Evolutionary conservation across 1,140 invertebrate species (phyloP).

Genomic region (Temnothorax longispinosus): DNA sequence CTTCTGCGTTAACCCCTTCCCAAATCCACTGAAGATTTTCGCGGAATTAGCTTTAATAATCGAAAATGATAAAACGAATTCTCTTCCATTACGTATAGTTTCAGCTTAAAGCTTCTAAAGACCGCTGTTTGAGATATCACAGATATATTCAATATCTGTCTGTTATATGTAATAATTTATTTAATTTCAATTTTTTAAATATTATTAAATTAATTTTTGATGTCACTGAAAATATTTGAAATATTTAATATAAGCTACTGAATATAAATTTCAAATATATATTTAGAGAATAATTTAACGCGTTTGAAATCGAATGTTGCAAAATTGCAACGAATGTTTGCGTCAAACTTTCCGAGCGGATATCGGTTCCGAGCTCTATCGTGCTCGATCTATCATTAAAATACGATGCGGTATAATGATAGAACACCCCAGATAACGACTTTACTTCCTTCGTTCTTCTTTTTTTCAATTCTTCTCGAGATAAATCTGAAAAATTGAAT

Average conservation of each 20-base stretch:
- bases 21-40: not conserved
- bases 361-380: not conserved
- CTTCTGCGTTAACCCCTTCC: not conserved
- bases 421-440: constrained; percentile 18
- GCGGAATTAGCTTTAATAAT: not conserved
- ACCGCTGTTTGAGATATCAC: too few relatives aligned
- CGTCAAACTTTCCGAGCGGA: constrained; percentile 27
- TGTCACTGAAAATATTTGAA: not conserved
- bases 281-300: not conserved
- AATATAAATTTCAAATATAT: not conserved
- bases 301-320: not conserved
- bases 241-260: not conserved
- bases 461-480: not conserved
- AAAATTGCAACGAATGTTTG: constrained; percentile 3
- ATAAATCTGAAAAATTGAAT: constrained; percentile 62
- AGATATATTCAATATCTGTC: not conserved
- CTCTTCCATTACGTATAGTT: not conserved
- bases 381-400: constrained; percentile 25
- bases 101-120: not conserved
- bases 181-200: not conserved
- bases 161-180: not conserved
- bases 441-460: not conserved
- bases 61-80: not conserved
- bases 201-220: not conserved
- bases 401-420: constrained; percentile 27